A percentile compares a stretch with the other conserved stretches of the same genome.
Evolutionary conservation across 2,113 vertebrate genomes (phyloP).

Genomic region (Catagonus wagneri): DNA sequence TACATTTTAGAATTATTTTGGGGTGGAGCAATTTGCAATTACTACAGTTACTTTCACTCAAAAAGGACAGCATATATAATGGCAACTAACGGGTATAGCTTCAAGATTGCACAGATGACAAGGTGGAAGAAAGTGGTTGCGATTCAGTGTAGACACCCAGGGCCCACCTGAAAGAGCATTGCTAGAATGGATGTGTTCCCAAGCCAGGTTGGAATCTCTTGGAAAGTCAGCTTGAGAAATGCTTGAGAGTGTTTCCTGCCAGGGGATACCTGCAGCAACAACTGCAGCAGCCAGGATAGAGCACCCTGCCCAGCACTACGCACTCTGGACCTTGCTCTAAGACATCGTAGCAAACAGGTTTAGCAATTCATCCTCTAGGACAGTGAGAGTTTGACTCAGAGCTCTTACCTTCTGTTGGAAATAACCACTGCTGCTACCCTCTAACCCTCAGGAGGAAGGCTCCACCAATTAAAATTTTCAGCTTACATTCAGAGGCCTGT

Average conservation of each 20-base stretch:
- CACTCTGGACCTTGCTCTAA: neutral
- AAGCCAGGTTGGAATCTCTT: neutral
- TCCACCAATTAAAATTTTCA: neutral
- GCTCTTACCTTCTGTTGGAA: neutral
- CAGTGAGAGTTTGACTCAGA: neutral
- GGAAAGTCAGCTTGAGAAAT: neutral
- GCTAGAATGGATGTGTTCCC: neutral
- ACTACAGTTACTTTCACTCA: neutral
- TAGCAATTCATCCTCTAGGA: neutral
- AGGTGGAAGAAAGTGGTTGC: neutral
- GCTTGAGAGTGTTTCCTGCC: neutral
- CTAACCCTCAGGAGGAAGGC: neutral
- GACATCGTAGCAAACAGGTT: neutral
- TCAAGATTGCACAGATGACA: neutral
- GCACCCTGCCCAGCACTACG: neutral
- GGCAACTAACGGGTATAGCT: neutral
- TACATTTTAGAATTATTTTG: conserved; percentile 19
- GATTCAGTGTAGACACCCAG: neutral
- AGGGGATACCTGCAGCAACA: neutral
- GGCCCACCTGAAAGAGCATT: neutral
- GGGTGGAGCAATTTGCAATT: neutral
- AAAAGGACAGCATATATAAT: neutral
- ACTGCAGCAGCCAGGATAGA: neutral
- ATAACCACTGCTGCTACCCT: neutral
- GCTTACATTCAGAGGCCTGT: neutral